A percentile compares a stretch with the other conserved stretches of the same genome.
Evolutionary conservation across 2,797 vertebrate genomes (phyloP).

Genomic region (Eulemur albifrons): DNA sequence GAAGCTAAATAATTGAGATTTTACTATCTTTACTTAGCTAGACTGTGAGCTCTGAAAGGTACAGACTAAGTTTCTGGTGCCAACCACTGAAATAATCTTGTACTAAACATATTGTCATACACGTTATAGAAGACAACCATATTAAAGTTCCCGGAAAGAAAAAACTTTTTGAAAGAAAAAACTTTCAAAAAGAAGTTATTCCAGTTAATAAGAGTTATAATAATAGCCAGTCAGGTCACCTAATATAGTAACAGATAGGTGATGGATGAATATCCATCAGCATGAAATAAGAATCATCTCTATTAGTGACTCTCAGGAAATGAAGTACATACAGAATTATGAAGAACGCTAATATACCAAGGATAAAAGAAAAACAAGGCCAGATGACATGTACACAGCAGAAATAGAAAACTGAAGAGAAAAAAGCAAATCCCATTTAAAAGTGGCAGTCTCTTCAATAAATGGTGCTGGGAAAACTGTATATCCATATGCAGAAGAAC

Average conservation of each 20-base stretch:
- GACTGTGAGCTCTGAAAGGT: not conserved
- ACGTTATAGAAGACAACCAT: not conserved
- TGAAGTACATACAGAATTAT: not conserved
- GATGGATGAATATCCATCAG: not conserved
- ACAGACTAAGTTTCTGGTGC: not conserved
- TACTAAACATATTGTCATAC: not conserved
- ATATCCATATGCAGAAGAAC: not conserved
- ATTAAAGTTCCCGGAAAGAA: not conserved
- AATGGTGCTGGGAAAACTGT: not conserved
- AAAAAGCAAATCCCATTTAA: not conserved
- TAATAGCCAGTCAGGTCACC: not conserved
- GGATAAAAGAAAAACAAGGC: not conserved
- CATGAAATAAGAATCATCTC: not conserved
- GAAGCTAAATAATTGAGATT: constrained; percentile 9
- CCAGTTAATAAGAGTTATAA: not conserved
- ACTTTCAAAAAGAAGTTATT: constrained; percentile 6
- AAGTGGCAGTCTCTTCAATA: not conserved
- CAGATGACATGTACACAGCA: not conserved
- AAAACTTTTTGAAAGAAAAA: not conserved
- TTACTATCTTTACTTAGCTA: not conserved
- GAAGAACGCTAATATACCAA: not conserved
- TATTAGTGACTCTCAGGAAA: not conserved
- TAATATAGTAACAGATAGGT: not conserved
- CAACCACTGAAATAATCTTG: not conserved
- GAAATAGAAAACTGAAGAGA: not conserved